A percentile compares a stretch with the other conserved stretches of the same genome.
Conservation (phyloP, 2,113 vertebrate genomes). For the Vulpes lagopus region DNA sequence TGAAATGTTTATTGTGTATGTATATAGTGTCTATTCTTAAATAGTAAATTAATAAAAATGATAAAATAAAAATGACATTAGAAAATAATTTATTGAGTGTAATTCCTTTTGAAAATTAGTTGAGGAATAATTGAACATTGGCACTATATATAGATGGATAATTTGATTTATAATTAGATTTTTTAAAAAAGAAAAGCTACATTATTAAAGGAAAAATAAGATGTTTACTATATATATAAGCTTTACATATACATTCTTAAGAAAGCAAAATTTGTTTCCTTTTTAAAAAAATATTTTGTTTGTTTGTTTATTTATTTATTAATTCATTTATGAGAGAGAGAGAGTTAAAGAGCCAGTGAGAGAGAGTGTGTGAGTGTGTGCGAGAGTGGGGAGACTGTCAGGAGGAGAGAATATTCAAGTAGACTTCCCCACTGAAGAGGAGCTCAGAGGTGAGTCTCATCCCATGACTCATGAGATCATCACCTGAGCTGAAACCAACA, state of each 20-base stretch:
- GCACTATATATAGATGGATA: neutral
- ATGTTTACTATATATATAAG: neutral
- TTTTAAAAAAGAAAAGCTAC: neutral
- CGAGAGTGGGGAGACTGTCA: too few relatives aligned
- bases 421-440: neutral
- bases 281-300: neutral
- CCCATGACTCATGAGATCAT: neutral
- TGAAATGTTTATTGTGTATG: neutral
- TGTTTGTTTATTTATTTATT: neutral
- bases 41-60: neutral
- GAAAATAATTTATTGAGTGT: neutral
- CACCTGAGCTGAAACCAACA: neutral
- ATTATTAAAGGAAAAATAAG: neutral
- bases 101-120: neutral
- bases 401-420: neutral
- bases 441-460: neutral
- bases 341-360: neutral
- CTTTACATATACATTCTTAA: neutral
- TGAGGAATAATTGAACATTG: neutral
- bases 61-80: neutral
- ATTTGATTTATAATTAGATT: neutral
- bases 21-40: neutral
- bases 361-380: neutral
- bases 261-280: neutral
- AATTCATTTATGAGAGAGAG: neutral